phyloP scores from a whole-genome alignment of 2,888 invertebrate genomes.

The Cheilosia vernalis region DNA sequence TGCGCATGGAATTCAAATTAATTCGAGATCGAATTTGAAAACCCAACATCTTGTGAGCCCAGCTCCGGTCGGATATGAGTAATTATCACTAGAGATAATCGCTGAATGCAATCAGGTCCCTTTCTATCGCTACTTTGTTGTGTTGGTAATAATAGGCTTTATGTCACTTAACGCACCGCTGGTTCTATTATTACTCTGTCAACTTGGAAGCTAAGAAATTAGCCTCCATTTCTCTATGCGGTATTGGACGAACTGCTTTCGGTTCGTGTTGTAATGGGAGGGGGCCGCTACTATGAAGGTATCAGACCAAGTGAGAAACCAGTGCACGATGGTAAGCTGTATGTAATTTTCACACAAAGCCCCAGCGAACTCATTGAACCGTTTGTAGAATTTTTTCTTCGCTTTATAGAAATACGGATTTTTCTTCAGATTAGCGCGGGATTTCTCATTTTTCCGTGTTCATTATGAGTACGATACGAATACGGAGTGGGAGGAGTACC shows the following conservation, averaged over 20 bases:
- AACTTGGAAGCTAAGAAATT: constrained; percentile 56
- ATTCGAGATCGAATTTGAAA: constrained; percentile 25
- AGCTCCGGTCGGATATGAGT: constrained; percentile 33
- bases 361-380: constrained; percentile 49
- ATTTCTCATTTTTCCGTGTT: constrained; percentile 12
- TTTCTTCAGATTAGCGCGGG: constrained; percentile 16
- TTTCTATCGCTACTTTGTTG: constrained; percentile 11
- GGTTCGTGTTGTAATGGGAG: constrained; percentile 5
- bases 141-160: constrained; percentile 10
- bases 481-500: neutral
- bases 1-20: constrained; percentile 69
- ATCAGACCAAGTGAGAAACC: constrained; percentile 53
- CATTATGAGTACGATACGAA: constrained; percentile 9
- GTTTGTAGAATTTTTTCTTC: constrained; percentile 24
- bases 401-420: constrained; percentile 1
- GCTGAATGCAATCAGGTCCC: neutral
- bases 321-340: constrained; percentile 19
- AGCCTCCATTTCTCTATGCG: constrained; percentile 31
- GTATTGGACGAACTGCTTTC: constrained; percentile 2
- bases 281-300: constrained; percentile 37
- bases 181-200: constrained; percentile 55
- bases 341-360: constrained; percentile 64
- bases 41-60: constrained; percentile 13
- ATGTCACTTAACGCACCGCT: constrained; percentile 47
- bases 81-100: constrained; percentile 10